Percentiles rank a stretch among this genome's conserved stretches.
Conservation (phyloP, 2,113 vertebrate species). For the Raphicerus campestris region DNA sequence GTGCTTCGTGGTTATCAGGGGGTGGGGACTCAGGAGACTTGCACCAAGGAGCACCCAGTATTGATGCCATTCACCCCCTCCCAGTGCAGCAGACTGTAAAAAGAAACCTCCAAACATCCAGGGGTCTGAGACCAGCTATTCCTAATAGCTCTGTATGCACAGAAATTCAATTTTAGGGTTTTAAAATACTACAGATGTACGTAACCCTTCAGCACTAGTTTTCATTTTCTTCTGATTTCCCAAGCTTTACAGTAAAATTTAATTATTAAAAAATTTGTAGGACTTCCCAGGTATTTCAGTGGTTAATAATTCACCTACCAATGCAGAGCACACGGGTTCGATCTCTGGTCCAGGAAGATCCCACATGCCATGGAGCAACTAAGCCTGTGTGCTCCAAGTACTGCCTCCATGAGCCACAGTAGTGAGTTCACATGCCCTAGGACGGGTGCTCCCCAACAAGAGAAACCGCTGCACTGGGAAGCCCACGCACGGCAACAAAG, state of each 20-base stretch:
- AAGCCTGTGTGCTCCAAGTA: background rate
- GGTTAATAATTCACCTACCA: background rate
- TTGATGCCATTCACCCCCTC: background rate
- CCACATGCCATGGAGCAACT: background rate
- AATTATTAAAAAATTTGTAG: background rate
- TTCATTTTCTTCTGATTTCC: background rate
- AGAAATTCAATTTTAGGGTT: background rate
- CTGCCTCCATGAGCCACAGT: background rate
- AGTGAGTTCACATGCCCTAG: background rate
- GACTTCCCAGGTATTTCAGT: background rate
- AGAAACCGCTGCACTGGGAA: background rate
- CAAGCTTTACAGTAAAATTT: background rate
- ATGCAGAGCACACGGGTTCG: fast-evolving
- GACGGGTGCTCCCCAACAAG: background rate
- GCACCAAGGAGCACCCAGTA: background rate
- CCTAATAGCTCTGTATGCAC: background rate
- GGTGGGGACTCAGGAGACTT: background rate
- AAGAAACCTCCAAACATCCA: background rate
- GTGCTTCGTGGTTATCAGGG: background rate
- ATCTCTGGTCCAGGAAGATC: background rate
- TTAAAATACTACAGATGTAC: background rate
- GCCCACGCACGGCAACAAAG: background rate
- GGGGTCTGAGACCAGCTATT: background rate
- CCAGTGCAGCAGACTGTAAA: background rate
- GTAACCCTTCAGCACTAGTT: background rate